A percentile compares a stretch with the other conserved stretches of the same genome.
Evolutionary conservation across 2,113 vertebrate genomes (phyloP).

Genomic region (Equus quagga): DNA sequence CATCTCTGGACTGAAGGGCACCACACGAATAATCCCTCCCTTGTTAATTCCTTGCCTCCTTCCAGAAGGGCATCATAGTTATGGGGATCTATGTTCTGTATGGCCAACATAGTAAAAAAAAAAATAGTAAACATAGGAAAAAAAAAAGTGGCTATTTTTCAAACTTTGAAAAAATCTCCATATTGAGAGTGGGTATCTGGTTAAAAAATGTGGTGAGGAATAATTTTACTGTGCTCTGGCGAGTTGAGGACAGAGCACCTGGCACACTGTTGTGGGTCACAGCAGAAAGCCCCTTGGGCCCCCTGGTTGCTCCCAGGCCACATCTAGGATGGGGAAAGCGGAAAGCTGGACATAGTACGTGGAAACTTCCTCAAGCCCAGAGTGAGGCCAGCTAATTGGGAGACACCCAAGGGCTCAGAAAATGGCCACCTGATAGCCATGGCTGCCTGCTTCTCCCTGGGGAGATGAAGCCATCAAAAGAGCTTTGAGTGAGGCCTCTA

Average conservation of each 20-base stretch:
- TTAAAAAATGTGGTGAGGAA: background rate
- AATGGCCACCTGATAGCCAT: background rate
- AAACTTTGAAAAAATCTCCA: background rate
- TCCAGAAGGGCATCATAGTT: background rate
- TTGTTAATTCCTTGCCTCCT: background rate
- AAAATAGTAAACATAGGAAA: background rate
- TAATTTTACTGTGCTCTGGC: background rate
- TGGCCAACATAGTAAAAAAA: background rate
- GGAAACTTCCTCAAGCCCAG: background rate
- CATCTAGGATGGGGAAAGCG: background rate
- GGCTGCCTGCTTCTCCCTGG: background rate
- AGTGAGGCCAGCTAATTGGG: background rate
- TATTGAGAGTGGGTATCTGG: background rate
- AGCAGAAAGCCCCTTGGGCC: background rate
- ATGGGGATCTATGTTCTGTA: too few species aligned
- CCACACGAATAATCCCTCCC: background rate
- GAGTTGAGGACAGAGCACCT: background rate
- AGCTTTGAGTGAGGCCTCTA: background rate
- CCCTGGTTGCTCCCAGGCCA: background rate
- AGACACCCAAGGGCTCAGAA: background rate
- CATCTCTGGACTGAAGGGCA: background rate
- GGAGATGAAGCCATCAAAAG: background rate
- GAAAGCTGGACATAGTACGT: background rate
- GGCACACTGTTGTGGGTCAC: background rate
- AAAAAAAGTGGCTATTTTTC: background rate